Evolutionary conservation across 2,888 invertebrate species (phyloP).

Genomic region (Platynereis dumerilii): DNA sequence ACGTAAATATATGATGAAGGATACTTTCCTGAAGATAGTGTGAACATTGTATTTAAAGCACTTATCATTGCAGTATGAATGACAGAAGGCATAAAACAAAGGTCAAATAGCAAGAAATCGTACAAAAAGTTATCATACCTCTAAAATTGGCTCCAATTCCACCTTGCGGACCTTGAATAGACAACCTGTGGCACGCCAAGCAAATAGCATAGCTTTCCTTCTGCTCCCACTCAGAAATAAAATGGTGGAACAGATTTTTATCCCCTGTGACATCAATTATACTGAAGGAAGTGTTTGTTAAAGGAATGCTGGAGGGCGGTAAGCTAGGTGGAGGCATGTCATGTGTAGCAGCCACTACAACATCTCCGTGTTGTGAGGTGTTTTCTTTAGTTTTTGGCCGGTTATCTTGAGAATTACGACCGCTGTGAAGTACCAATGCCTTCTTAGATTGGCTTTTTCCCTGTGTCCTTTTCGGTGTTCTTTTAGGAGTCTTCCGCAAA

Average conservation of each 20-base stretch:
- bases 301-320: slow-evolving; percentile 15
- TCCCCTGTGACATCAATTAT: slow-evolving; percentile 61
- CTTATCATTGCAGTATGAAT: too few species aligned
- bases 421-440: too few species aligned
- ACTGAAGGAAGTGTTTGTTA: slow-evolving; percentile 43
- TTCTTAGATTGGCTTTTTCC: too few species aligned
- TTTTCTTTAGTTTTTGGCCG: too few species aligned
- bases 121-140: too few species aligned
- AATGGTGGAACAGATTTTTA: slow-evolving; percentile 52
- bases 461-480: not conserved
- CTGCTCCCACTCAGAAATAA: slow-evolving; percentile 57
- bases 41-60: too few species aligned
- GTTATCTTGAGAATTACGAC: too few species aligned
- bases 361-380: too few species aligned
- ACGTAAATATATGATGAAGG: too few species aligned
- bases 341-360: not conserved
- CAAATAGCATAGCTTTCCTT: slow-evolving; percentile 54
- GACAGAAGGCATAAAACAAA: too few species aligned
- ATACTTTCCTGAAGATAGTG: too few species aligned
- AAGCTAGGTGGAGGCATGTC: not conserved
- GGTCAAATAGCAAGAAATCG: too few species aligned
- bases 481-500: slow-evolving; percentile 16
- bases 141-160: slow-evolving; percentile 21
- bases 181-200: slow-evolving; percentile 59
- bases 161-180: slow-evolving; percentile 16